These are phyloP conservation scores for Ibidorhyncha struthersii DNA, from an alignment of 2,113 vertebrate genomes.

Conservation along the genomic window DNA sequence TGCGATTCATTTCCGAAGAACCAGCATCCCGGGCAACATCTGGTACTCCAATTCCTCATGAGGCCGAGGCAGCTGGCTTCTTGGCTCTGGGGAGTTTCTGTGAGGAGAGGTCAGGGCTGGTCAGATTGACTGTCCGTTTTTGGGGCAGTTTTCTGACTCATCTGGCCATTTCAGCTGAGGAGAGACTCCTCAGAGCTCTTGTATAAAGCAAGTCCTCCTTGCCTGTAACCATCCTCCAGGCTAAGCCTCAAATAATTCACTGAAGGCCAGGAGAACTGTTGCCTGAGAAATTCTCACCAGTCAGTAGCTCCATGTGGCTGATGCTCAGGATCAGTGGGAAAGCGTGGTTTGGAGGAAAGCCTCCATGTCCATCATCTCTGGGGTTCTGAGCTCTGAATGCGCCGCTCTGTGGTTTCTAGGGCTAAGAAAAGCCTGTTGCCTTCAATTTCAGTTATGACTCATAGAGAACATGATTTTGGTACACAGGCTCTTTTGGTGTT, in stretches of 20 bases:
- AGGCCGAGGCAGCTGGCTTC: background rate
- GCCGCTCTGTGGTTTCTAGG: background rate
- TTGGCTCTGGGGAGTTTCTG: background rate
- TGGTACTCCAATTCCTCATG: background rate
- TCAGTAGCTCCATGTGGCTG: background rate
- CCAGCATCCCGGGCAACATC: background rate
- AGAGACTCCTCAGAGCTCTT: background rate
- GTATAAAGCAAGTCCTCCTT: background rate
- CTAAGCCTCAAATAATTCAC: background rate
- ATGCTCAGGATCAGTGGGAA: background rate
- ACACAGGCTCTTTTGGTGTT: background rate
- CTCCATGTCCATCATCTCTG: background rate
- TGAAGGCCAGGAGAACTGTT: background rate
- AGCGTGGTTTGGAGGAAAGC: background rate
- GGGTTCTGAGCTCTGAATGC: background rate
- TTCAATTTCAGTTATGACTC: background rate
- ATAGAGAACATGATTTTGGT: background rate
- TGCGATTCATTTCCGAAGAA: background rate
- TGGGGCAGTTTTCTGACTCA: background rate
- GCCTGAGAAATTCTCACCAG: background rate
- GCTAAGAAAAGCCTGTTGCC: background rate
- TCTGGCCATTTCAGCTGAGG: background rate
- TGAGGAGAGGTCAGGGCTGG: background rate
- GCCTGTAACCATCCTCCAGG: background rate
- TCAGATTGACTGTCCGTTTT: background rate